Percentiles rank a stretch among this genome's conserved stretches.
These are phyloP conservation scores for Capreolus pygargus DNA, from an alignment of 2,113 vertebrate genomes.

Conservation along the genomic window DNA sequence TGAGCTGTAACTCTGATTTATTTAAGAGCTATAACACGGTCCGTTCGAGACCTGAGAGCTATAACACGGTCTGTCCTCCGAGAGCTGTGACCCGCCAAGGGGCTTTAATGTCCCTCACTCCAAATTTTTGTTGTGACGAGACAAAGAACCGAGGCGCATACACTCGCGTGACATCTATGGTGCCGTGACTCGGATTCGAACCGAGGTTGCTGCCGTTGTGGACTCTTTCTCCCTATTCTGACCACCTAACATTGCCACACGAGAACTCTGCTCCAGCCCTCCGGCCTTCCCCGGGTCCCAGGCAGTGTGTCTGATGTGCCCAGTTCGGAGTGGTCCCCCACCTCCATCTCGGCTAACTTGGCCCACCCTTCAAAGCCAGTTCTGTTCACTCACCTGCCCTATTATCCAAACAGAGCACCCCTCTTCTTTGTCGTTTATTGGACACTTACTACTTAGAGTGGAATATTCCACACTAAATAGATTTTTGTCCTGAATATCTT, in stretches of 20 bases:
- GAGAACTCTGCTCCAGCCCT: not conserved
- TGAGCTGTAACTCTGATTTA: too few relatives aligned
- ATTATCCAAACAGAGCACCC: not conserved
- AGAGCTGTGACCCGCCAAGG: too few relatives aligned
- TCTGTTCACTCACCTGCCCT: not conserved
- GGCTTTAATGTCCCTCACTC: too few relatives aligned
- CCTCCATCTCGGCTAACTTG: not conserved
- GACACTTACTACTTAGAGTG: not conserved
- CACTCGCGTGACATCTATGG: too few relatives aligned
- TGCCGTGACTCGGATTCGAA: slow-evolving; percentile 87
- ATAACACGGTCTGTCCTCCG: too few relatives aligned
- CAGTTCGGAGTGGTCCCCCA: rapidly evolving
- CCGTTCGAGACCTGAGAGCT: too few relatives aligned
- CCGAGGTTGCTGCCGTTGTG: slow-evolving; percentile 82
- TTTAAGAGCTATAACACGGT: too few relatives aligned
- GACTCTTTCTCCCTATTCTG: too few relatives aligned
- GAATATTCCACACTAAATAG: not conserved
- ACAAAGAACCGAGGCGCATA: too few relatives aligned
- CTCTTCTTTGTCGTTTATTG: not conserved
- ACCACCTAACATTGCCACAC: too few relatives aligned
- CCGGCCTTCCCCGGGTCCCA: not conserved
- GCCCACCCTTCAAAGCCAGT: not conserved
- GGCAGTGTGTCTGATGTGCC: not conserved
- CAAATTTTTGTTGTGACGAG: too few relatives aligned
- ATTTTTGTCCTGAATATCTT: not conserved